phyloP scores from a whole-genome alignment of 2,888 invertebrate species.

The Polydesmus complanatus region DNA sequence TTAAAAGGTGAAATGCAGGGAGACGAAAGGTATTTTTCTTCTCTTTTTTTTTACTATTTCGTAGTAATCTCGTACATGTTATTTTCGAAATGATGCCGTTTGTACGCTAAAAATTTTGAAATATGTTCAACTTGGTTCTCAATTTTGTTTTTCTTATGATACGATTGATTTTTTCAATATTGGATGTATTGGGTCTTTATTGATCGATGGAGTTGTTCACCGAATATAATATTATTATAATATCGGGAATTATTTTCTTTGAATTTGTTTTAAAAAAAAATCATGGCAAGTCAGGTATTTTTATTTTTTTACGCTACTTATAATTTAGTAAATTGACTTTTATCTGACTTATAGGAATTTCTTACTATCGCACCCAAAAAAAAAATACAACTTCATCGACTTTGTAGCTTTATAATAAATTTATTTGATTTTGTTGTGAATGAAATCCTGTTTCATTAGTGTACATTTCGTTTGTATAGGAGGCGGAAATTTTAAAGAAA shows the following conservation, averaged over 20 bases:
- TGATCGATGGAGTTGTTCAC: too few species aligned
- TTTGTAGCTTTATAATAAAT: neutral
- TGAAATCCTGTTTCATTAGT: slow-evolving; percentile 20
- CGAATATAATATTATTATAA: too few species aligned
- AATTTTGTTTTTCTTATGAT: neutral
- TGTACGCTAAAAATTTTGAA: neutral
- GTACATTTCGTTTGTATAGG: slow-evolving; percentile 49
- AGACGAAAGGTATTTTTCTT: slow-evolving; percentile 18
- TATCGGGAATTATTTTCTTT: too few species aligned
- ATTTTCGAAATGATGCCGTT: neutral
- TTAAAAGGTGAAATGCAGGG: slow-evolving; percentile 11
- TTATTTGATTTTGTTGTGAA: slow-evolving; percentile 11
- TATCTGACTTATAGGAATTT: too few species aligned
- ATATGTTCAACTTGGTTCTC: neutral
- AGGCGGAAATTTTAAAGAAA: slow-evolving; percentile 90
- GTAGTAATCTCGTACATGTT: slow-evolving; percentile 7
- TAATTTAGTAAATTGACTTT: too few species aligned
- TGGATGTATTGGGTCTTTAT: too few species aligned
- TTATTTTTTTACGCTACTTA: too few species aligned
- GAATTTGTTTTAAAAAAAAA: too few species aligned
- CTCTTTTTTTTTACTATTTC: slow-evolving; percentile 17
- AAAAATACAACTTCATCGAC: neutral
- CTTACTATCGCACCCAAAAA: too few species aligned
- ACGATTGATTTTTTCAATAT: too few species aligned
- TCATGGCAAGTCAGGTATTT: too few species aligned